Conservation (phyloP, 2,888 invertebrate species). For the Sthenelais limicola region DNA sequence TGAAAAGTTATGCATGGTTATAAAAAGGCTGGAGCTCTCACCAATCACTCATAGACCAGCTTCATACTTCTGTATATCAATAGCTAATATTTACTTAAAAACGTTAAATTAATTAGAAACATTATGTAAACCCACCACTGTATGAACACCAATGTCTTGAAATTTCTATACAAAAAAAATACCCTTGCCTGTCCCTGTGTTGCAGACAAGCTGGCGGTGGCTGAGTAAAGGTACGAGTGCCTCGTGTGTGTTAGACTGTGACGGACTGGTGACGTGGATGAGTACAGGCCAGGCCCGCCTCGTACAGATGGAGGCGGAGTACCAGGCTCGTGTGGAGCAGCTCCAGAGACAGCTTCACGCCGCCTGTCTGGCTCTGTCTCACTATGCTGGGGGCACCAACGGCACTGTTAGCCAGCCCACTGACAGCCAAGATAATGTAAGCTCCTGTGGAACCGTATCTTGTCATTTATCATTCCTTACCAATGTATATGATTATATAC, state of each 20-base stretch:
- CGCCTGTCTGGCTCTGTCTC: slow-evolving; percentile 82
- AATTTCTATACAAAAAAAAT: no score
- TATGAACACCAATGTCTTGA: no score
- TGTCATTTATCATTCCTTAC: background rate
- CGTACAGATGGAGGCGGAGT: slow-evolving; percentile 80
- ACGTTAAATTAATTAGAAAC: no score
- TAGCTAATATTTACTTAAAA: no score
- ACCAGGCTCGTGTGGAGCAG: slow-evolving; percentile 80
- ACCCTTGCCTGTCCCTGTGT: background rate
- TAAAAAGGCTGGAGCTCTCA: no score
- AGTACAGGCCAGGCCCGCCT: slow-evolving; percentile 84
- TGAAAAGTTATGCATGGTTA: no score
- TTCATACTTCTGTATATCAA: no score
- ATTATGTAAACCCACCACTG: no score
- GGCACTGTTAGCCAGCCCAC: slow-evolving; percentile 45
- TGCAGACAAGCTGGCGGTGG: slow-evolving; percentile 34
- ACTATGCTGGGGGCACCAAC: slow-evolving; percentile 57
- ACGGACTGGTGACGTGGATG: slow-evolving; percentile 82
- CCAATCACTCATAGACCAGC: no score
- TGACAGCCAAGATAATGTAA: slow-evolving; percentile 47
- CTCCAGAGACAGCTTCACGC: slow-evolving; percentile 84
- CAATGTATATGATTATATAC: background rate
- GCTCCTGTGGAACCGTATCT: background rate
- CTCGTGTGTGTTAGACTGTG: slow-evolving; percentile 57
- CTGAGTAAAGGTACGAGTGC: slow-evolving; percentile 10